phyloP scores from a whole-genome alignment of 2,888 invertebrate species.

The Eupithecia centaureata region DNA sequence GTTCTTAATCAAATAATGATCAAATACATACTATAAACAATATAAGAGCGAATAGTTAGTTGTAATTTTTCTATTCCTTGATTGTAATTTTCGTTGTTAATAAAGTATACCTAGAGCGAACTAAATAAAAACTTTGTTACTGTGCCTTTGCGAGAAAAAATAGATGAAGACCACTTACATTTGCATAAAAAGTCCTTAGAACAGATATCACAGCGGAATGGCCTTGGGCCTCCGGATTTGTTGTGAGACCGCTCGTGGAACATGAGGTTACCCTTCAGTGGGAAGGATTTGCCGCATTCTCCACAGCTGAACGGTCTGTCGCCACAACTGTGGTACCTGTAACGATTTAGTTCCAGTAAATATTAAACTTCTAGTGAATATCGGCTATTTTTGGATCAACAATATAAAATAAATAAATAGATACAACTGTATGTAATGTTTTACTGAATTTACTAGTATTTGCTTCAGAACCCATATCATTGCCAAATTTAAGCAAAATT shows the following conservation, averaged over 20 bases:
- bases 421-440: no score
- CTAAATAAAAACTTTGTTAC: no score
- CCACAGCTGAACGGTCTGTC: conserved; percentile 93
- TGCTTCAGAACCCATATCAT: background rate
- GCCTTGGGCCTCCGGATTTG: conserved; percentile 87
- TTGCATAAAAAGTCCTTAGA: conserved; percentile 95
- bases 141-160: background rate
- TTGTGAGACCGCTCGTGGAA: conserved; percentile 95
- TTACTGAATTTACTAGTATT: no score
- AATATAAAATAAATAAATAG: no score
- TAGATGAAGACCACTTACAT: conserved; percentile 70
- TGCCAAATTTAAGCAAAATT: background rate
- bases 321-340: conserved; percentile 86
- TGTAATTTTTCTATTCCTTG: no score
- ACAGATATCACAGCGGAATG: conserved; percentile 91
- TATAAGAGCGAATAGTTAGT: no score
- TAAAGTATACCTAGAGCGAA: no score
- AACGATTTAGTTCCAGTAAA: background rate
- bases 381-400: no score
- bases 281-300: conserved; percentile 94
- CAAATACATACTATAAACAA: no score
- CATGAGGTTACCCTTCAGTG: conserved; percentile 91
- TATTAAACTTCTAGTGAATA: background rate
- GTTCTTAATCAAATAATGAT: no score
- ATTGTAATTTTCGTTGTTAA: no score